A percentile compares a stretch with the other conserved stretches of the same genome.
Evolutionary conservation across 2,888 invertebrate genomes (phyloP).

Genomic region (Scrobipalpa atriplicella): DNA sequence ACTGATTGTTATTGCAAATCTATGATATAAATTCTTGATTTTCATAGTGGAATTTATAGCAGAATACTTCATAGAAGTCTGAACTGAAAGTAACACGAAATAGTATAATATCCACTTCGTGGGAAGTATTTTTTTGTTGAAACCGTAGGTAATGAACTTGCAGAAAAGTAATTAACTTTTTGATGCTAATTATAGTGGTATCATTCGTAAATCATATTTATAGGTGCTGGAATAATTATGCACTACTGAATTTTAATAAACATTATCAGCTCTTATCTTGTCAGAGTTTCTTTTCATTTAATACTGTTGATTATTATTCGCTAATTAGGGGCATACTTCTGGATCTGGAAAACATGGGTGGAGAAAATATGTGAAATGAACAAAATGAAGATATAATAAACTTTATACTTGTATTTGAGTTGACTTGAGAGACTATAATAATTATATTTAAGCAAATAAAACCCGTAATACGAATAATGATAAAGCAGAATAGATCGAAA

Average conservation of each 20-base stretch:
- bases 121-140: not conserved
- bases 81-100: not conserved
- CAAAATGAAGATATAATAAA: too few relatives aligned
- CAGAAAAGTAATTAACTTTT: conserved; percentile 9
- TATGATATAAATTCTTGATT: too few relatives aligned
- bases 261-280: conserved; percentile 1
- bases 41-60: too few relatives aligned
- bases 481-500: too few relatives aligned
- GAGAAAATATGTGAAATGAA: too few relatives aligned
- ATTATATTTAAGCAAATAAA: too few relatives aligned
- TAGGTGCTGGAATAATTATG: not conserved
- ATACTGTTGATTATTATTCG: not conserved
- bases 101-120: not conserved
- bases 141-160: not conserved
- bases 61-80: too few relatives aligned
- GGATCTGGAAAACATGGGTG: too few relatives aligned
- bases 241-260: not conserved
- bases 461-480: too few relatives aligned
- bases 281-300: not conserved
- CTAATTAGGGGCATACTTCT: not conserved
- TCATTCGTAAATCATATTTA: conserved; percentile 11
- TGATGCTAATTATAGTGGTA: conserved; percentile 9
- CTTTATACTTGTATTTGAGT: too few relatives aligned
- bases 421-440: too few relatives aligned
- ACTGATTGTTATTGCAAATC: conserved; percentile 25